These are phyloP conservation scores for Scelioninae gen. 1 DNA, from an alignment of 2,888 invertebrate genomes.

Conservation along the genomic window DNA sequence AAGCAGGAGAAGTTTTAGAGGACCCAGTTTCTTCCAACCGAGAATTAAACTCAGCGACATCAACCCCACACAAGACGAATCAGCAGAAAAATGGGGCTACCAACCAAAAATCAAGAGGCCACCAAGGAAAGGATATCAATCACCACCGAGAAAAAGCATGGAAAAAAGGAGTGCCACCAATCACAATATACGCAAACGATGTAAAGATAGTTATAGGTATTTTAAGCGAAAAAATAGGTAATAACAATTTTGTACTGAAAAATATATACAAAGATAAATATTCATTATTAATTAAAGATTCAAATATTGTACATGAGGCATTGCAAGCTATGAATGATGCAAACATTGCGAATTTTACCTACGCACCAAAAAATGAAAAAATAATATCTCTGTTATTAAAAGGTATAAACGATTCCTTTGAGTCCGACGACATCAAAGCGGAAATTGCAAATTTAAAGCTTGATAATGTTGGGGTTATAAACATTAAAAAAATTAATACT, in stretches of 20 bases:
- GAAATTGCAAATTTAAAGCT: conserved; percentile 8
- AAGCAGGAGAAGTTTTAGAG: too few species aligned
- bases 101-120: background rate
- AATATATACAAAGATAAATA: background rate
- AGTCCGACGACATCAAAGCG: background rate
- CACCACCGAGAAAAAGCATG: background rate
- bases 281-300: background rate
- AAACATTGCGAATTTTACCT: background rate
- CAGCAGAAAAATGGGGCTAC: too few species aligned
- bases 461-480: conserved; percentile 28
- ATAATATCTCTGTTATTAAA: conserved; percentile 15
- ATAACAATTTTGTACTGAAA: background rate
- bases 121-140: background rate
- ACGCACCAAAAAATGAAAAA: conserved; percentile 1
- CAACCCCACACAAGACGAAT: too few species aligned
- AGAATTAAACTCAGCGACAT: too few species aligned
- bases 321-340: background rate
- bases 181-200: background rate
- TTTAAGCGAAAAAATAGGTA: background rate
- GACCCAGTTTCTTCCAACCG: too few species aligned
- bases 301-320: background rate
- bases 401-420: conserved; percentile 3
- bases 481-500: conserved; percentile 31
- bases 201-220: background rate
- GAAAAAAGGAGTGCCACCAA: background rate